Evolutionary conservation across 2,888 invertebrate genomes (phyloP).

Genomic region (Nipponacmea schrenckii): DNA sequence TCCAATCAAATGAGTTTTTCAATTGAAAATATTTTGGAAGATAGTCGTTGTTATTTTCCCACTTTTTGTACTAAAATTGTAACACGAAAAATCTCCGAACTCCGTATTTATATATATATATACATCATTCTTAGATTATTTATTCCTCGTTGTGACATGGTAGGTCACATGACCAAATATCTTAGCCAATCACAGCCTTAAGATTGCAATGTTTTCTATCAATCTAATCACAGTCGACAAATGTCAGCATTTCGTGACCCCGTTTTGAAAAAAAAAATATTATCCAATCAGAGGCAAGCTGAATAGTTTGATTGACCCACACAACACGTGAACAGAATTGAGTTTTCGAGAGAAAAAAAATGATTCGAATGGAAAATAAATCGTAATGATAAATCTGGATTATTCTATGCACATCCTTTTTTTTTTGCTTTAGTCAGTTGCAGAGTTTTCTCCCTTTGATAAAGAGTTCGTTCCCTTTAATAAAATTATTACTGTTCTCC

Average conservation of each 20-base stretch:
- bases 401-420: not conserved
- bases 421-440: not conserved
- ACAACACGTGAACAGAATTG: not conserved
- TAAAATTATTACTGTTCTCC: too few relatives aligned
- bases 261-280: not conserved
- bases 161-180: slow-evolving; percentile 2
- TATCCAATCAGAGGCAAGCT: slow-evolving; percentile 4
- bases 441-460: too few relatives aligned
- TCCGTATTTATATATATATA: too few relatives aligned
- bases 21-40: not conserved
- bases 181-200: slow-evolving; percentile 6
- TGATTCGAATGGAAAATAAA: not conserved
- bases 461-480: too few relatives aligned
- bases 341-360: not conserved
- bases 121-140: not conserved
- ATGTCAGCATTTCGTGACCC: not conserved
- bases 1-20: too few relatives aligned
- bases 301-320: not conserved
- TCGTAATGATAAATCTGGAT: too few relatives aligned
- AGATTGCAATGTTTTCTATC: not conserved
- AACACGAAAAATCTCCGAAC: too few relatives aligned
- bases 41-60: not conserved
- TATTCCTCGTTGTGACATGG: not conserved
- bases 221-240: slow-evolving; percentile 3
- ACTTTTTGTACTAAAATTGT: not conserved